Evolutionary conservation across 1,140 invertebrate species (phyloP).

Genomic region (Pseudoatta argentina): DNA sequence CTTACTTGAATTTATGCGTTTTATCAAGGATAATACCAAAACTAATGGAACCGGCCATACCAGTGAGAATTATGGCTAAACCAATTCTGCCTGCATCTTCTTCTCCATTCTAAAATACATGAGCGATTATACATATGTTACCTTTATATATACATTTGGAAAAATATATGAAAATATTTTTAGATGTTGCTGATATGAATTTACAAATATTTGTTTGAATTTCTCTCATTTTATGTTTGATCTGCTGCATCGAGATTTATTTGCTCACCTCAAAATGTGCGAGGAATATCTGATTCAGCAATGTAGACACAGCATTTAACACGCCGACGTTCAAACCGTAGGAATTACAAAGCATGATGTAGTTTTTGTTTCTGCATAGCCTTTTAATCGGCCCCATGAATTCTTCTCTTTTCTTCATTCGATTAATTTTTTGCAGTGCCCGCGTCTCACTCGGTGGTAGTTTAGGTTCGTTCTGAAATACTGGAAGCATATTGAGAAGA

Average conservation of each 20-base stretch:
- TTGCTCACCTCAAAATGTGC: conserved; percentile 88
- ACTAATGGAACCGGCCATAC: conserved; percentile 90
- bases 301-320: conserved; percentile 90
- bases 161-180: conserved; percentile 27
- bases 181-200: background rate
- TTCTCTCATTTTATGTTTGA: conserved; percentile 5
- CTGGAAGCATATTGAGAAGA: conserved; percentile 78
- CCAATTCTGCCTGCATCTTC: conserved; percentile 90
- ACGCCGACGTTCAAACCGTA: conserved; percentile 91
- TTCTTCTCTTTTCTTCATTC: conserved; percentile 61
- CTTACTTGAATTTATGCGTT: conserved; percentile 88
- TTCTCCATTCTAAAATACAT: conserved; percentile 84
- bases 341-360: conserved; percentile 88
- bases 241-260: conserved; percentile 4
- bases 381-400: conserved; percentile 80
- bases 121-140: background rate
- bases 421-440: conserved; percentile 80
- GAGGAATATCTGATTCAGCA: conserved; percentile 89
- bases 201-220: conserved; percentile 16
- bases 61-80: conserved; percentile 89
- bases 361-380: conserved; percentile 87
- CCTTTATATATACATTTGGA: conserved; percentile 1
- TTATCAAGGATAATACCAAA: conserved; percentile 91
- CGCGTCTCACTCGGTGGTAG: conserved; percentile 88
- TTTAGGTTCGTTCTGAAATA: conserved; percentile 88